A percentile compares a stretch with the other conserved stretches of the same genome.
Evolutionary conservation across 2,797 vertebrate genomes (phyloP).

Genomic region (Ceyx erithaca): DNA sequence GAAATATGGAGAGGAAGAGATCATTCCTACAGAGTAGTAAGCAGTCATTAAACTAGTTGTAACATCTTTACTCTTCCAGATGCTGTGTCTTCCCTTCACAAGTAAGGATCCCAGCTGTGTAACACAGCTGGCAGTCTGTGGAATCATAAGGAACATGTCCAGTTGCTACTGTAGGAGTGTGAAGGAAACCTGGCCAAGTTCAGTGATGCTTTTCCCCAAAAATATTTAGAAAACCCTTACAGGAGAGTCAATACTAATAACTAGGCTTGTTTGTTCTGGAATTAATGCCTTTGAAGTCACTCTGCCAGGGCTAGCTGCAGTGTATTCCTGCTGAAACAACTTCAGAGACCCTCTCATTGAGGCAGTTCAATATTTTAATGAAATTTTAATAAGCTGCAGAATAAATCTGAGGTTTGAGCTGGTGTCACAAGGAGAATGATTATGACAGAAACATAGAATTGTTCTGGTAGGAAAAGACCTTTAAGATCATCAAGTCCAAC

Average conservation of each 20-base stretch:
- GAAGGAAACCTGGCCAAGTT: slow-evolving; percentile 6
- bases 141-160: background rate
- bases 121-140: background rate
- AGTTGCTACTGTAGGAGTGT: background rate
- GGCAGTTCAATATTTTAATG: slow-evolving; percentile 10
- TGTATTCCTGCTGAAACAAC: background rate
- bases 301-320: background rate
- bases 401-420: slow-evolving; percentile 6
- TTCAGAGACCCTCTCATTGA: background rate
- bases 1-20: background rate
- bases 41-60: background rate
- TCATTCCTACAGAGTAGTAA: background rate
- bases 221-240: slow-evolving; percentile 43
- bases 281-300: background rate
- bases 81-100: background rate
- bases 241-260: background rate
- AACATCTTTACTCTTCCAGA: background rate
- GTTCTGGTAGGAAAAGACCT: background rate
- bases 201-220: slow-evolving; percentile 10
- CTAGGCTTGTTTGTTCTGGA: slow-evolving; percentile 28
- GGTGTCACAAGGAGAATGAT: background rate
- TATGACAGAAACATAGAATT: background rate
- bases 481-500: background rate
- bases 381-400: slow-evolving; percentile 23
- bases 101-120: background rate